Evolutionary conservation across 2,113 vertebrate genomes (phyloP).

Genomic region (Myiopsitta monachus): DNA sequence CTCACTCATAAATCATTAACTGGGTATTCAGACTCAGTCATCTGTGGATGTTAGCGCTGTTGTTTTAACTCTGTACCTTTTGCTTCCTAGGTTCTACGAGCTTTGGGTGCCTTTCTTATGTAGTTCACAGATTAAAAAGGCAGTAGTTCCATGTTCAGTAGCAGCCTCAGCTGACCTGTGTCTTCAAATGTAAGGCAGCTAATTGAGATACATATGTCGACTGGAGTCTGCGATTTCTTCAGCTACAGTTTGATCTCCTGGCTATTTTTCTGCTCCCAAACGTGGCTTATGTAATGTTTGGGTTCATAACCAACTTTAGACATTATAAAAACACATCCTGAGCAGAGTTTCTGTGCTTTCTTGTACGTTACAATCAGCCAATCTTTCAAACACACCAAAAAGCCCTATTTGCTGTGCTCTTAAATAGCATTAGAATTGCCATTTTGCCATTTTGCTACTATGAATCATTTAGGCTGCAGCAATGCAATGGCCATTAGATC

Average conservation of each 20-base stretch:
- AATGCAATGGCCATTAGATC: constrained; percentile 32
- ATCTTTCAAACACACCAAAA: background rate
- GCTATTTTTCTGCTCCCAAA: background rate
- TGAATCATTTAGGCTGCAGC: constrained; percentile 13
- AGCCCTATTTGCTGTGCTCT: background rate
- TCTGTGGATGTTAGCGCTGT: background rate
- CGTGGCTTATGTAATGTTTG: background rate
- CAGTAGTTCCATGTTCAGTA: background rate
- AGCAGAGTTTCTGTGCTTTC: background rate
- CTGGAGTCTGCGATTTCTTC: background rate
- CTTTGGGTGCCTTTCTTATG: background rate
- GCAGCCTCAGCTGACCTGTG: background rate
- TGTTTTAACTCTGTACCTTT: background rate
- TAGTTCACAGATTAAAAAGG: background rate
- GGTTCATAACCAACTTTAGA: background rate
- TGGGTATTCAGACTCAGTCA: background rate
- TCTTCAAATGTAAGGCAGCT: background rate
- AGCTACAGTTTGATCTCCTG: background rate
- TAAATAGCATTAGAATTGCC: background rate
- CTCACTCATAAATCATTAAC: background rate
- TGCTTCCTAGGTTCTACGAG: background rate
- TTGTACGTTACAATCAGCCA: background rate
- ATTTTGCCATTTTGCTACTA: background rate
- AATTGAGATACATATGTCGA: rapidly evolving
- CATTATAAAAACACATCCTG: background rate